Base-by-base conservation (phyloP, 2,888 invertebrate species). In the Diploptera punctata region DNA sequence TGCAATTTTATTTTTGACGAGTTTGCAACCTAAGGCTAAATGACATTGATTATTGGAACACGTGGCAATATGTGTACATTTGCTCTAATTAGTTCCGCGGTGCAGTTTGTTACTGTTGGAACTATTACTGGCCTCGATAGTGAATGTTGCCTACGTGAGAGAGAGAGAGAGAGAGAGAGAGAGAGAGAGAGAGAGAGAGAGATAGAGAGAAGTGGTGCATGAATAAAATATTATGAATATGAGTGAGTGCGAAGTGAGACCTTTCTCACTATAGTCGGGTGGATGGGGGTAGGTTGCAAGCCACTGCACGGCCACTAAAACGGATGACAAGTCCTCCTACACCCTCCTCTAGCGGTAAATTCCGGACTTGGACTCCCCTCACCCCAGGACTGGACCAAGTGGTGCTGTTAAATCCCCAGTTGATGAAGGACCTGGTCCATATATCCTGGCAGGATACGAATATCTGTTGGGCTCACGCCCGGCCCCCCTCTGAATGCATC, bases 381-480 rank as follows among this genome's bases (percentile, higher is more conserved):
- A 44, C 44, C 24, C 65, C 16, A 43, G 5, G 7, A 47, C 18
- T n/a, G 47, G 47, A 44, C 65, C 47, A 44, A 47, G 44, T 44
- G 65, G 44, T 21, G 73, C 65, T 57, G 73, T 43, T 73, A 73
- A 73, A 73, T 54, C 70, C 73, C 60, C 62, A 70, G 65, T 73
- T 73, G 73, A 73, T 73, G 67, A 73, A 73, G 73, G 73, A 62
- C 73, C 57, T 68, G 67, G 38, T 65, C 65, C 47, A 65, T 72
- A 72, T 68, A 72, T 72, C 65, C 65, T 65, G 65, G 65, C 65
- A 65, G 65, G 65, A 65, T 65, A 65, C 65, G 65, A 65, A 65
- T 65, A 65, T 65, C 65, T 65, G 65, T 65, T 65, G 47, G 65
- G 26, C 47, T 47, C 65, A 65, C 44, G 47, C 65, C 43, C 43